Evolutionary conservation across 2,113 vertebrate genomes (phyloP).

Genomic region (Melanostigma gelatinosum): DNA sequence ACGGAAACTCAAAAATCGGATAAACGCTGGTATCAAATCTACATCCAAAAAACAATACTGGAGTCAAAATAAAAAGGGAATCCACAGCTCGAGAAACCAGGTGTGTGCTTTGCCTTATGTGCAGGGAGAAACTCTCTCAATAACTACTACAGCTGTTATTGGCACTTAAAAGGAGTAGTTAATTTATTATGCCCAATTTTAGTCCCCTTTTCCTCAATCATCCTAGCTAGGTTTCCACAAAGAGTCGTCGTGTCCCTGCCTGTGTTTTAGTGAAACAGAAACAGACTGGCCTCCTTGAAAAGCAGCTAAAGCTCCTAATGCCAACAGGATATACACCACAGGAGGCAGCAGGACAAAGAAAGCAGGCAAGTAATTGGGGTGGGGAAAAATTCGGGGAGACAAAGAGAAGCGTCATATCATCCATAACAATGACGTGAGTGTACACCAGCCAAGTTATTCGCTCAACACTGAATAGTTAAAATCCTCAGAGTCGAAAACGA

Average conservation of each 20-base stretch:
- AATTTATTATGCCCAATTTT: background rate
- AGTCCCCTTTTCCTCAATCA: background rate
- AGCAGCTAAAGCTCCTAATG: slow-evolving; percentile 44
- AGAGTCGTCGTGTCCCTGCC: background rate
- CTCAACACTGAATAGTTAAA: background rate
- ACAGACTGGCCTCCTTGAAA: slow-evolving; percentile 24
- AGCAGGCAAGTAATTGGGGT: slow-evolving; percentile 18
- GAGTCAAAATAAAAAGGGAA: background rate
- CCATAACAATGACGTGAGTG: background rate
- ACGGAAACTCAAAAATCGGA: background rate
- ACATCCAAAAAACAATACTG: background rate
- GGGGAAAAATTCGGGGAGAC: slow-evolving; percentile 10
- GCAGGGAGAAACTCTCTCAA: too few species aligned
- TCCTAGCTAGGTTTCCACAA: background rate
- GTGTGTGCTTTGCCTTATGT: background rate
- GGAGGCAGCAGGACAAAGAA: slow-evolving; percentile 32
- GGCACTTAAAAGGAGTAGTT: background rate
- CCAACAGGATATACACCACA: slow-evolving; percentile 48
- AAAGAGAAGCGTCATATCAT: background rate
- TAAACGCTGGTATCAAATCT: background rate
- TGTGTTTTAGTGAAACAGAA: slow-evolving; percentile 17
- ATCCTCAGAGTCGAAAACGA: background rate
- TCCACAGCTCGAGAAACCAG: background rate
- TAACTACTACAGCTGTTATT: background rate
- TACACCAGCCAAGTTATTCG: background rate